phyloP scores from a whole-genome alignment of 2,797 vertebrate genomes.

The Loriculus beryllinus region DNA sequence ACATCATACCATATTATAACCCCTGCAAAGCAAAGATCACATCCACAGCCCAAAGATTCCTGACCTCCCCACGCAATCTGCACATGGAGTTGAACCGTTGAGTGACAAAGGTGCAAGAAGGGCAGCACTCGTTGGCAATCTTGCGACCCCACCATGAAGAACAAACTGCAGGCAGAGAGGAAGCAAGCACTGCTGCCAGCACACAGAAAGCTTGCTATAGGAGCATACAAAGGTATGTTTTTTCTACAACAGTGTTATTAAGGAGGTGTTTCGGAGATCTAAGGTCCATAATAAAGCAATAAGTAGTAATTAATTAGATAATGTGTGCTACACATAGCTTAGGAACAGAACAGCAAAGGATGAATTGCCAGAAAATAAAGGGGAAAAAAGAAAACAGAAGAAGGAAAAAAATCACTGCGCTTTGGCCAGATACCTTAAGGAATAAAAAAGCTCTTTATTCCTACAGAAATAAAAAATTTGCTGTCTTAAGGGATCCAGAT shows the following conservation, averaged over 20 bases:
- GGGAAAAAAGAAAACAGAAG: rapidly evolving
- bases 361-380: not conserved
- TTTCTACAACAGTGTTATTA: not conserved
- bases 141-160: not conserved
- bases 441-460: not conserved
- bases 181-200: not conserved
- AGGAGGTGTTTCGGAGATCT: not conserved
- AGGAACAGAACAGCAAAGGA: not conserved
- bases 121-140: not conserved
- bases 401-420: not conserved
- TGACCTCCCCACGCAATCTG: not conserved
- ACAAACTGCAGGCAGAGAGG: not conserved
- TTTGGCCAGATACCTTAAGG: not conserved
- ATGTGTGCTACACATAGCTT: rapidly evolving
- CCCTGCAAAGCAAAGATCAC: not conserved
- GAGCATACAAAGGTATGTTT: not conserved
- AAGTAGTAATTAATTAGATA: not conserved
- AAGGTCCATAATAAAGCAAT: not conserved
- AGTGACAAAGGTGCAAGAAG: not conserved
- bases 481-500: not conserved
- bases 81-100: not conserved
- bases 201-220: rapidly evolving
- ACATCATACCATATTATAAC: not conserved
- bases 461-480: not conserved
- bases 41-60: not conserved